Percentiles rank a stretch among this genome's conserved stretches.
Evolutionary conservation across 2,797 vertebrate species (phyloP).

Genomic region (Cuniculus paca): DNA sequence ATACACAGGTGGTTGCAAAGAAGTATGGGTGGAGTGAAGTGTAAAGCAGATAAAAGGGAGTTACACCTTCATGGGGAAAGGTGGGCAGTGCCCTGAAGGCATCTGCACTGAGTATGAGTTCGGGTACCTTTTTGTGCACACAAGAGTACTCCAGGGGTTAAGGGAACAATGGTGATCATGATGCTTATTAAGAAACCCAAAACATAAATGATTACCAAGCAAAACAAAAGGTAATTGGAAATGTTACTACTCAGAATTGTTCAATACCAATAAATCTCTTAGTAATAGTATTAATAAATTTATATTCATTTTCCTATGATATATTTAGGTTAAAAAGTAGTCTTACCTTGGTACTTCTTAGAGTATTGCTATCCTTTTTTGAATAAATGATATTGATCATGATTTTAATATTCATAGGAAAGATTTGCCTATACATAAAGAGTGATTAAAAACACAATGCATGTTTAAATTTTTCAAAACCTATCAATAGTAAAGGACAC

Average conservation of each 20-base stretch:
- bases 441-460: not conserved
- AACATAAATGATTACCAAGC: not conserved
- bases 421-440: not conserved
- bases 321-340: not conserved
- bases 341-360: not conserved
- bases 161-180: not conserved
- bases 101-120: not conserved
- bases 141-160: not conserved
- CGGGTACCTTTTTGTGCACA: not conserved
- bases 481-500: not conserved
- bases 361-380: not conserved
- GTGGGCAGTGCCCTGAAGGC: not conserved
- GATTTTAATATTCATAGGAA: not conserved
- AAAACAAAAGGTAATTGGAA: not conserved
- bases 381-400: not conserved
- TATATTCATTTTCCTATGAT: not conserved
- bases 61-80: not conserved
- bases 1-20: not conserved
- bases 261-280: not conserved
- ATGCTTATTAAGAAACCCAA: not conserved
- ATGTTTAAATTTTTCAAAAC: not conserved
- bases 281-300: conserved; percentile 32
- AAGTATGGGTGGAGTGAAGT: not conserved
- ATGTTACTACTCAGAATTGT: not conserved
- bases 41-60: not conserved